Evolutionary conservation across 1,140 invertebrate species (phyloP), one percentile per base, ranked within the genome.

Genomic region (Drosophila kanapiae): DNA sequence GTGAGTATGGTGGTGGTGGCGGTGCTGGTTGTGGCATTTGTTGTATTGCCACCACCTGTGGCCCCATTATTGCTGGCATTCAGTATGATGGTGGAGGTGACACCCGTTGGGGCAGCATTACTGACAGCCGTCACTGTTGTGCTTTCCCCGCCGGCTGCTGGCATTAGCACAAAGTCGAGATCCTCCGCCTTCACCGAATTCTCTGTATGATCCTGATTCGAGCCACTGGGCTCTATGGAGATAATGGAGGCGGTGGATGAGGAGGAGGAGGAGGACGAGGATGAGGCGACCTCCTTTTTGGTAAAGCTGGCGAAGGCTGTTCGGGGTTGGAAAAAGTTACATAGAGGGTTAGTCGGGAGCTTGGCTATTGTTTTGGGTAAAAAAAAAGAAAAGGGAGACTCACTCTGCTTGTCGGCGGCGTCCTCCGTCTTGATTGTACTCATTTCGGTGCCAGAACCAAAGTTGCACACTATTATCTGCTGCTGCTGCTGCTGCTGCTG

Each of bases 261-360:
- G 43, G 77, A 65, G n/a, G 38, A 38, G 37, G 84, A 80, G 13
- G 83, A 88, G 3, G 77, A 68, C 29, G 82, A 86, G 5, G 76
- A 68, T 9, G 76, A 63, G 27, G 43, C 64, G 14, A 29, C 56
- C 59, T 88, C 84, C 69, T 88, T 87, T 88, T 88, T 88, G 84
- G 84, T 88, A 68, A 90, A 90, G 85, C 85, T 90, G 69, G 54
- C 62, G 38, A 82, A 90, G 63, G 45, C 85, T 90, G 53, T 10
- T 5, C 10, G 10, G 40, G 11, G 8, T n/a, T n/a, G 23, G 23
- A 1, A 23, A 23, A n/a, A 38, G 18, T n/a, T 27, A 14, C n/a
- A n/a, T 0, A 23, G 6, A 43, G 31, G 10, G 0, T 75, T 57
- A 37, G 4, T 23, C 23, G 23, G 23, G 23, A 23, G 23, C 23